These are phyloP conservation scores for Fragum whitleyi DNA, from an alignment of 2,888 invertebrate species.

Conservation along the genomic window DNA sequence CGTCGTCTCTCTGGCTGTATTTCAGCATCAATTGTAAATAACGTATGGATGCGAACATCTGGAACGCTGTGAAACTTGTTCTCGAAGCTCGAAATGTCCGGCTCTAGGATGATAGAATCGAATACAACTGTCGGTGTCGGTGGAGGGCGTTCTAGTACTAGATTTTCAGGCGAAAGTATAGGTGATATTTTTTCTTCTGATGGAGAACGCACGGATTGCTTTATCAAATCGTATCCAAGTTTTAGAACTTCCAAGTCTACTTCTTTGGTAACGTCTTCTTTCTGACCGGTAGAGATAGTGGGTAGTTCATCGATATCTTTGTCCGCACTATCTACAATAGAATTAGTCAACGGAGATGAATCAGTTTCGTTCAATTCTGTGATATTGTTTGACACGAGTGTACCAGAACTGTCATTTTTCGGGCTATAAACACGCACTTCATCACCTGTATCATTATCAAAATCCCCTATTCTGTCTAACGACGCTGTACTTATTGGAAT, in stretches of 20 bases:
- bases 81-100: conserved; percentile 29
- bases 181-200: neutral
- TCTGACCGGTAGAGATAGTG: neutral
- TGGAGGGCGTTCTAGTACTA: conserved; percentile 46
- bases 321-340: too few relatives aligned
- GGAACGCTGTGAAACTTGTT: conserved; percentile 3
- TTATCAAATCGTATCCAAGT: neutral
- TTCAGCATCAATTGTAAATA: conserved; percentile 34
- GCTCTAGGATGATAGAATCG: conserved; percentile 58
- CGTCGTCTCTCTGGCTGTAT: neutral
- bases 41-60: conserved; percentile 31
- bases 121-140: conserved; percentile 51
- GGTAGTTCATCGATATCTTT: too few relatives aligned
- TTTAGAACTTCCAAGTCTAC: neutral
- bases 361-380: too few relatives aligned
- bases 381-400: too few relatives aligned
- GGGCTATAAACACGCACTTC: too few relatives aligned
- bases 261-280: neutral
- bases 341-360: too few relatives aligned
- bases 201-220: neutral
- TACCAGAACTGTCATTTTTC: too few relatives aligned
- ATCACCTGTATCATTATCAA: too few relatives aligned
- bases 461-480: too few relatives aligned
- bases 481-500: too few relatives aligned
- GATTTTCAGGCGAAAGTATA: conserved; percentile 44